These are phyloP conservation scores for Nasua narica DNA, from an alignment of 2,797 vertebrate genomes.

Conservation along the genomic window DNA sequence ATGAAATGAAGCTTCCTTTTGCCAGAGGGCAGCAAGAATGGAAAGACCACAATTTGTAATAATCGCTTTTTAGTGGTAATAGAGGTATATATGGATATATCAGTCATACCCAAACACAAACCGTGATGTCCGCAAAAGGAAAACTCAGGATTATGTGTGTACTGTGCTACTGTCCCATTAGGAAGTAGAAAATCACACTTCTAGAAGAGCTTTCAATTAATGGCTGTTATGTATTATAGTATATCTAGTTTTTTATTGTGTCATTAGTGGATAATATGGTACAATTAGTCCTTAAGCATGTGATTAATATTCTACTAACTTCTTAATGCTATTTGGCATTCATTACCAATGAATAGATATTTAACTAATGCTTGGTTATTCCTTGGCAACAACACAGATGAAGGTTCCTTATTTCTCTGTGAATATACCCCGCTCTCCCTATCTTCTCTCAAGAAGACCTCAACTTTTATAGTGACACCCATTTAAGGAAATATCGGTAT, in stretches of 20 bases:
- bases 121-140: constrained; percentile 19
- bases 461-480: background rate
- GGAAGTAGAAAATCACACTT: constrained; percentile 70
- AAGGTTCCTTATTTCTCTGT: constrained; percentile 67
- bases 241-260: constrained; percentile 73
- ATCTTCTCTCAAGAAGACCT: background rate
- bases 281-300: constrained; percentile 78
- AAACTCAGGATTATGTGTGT: constrained; percentile 35
- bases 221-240: constrained; percentile 56
- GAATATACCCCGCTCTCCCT: constrained; percentile 64
- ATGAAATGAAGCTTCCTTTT: background rate
- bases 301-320: constrained; percentile 81
- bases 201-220: constrained; percentile 78
- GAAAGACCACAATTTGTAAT: background rate
- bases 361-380: constrained; percentile 77
- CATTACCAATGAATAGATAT: constrained; percentile 76
- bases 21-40: background rate
- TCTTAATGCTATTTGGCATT: constrained; percentile 78
- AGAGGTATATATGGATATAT: background rate
- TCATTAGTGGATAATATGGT: constrained; percentile 79
- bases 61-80: background rate
- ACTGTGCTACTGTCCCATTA: constrained; percentile 73
- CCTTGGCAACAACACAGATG: constrained; percentile 29
- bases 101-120: background rate
- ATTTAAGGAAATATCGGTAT: background rate